These are phyloP conservation scores for Thalassophryne amazonica DNA, from an alignment of 2,797 vertebrate genomes.

Conservation along the genomic window DNA sequence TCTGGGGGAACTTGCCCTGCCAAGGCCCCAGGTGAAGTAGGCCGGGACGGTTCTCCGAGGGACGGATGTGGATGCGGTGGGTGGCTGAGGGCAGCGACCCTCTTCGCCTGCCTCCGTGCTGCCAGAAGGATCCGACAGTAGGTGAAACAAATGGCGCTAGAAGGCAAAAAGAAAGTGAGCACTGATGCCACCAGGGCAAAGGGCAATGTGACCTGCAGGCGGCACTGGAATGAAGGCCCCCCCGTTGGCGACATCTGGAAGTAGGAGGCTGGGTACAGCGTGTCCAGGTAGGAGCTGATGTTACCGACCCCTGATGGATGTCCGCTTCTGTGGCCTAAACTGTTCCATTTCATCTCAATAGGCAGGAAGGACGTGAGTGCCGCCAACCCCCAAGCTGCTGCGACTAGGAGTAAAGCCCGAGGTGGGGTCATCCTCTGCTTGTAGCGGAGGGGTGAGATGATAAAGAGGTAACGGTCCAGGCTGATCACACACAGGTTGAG, in stretches of 20 bases:
- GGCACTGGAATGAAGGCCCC: conserved; percentile 82
- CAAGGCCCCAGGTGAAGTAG: conserved; percentile 63
- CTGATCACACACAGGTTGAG: conserved; percentile 97
- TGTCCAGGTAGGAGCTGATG: conserved; percentile 51
- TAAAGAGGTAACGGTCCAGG: conserved; percentile 95
- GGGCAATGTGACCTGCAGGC: conserved; percentile 88
- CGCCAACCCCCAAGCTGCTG: conserved; percentile 89
- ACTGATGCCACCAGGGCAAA: conserved; percentile 92
- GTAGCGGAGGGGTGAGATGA: conserved; percentile 93
- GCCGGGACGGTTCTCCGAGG: conserved; percentile 69
- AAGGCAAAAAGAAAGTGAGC: conserved; percentile 95
- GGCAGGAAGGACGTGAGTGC: conserved; percentile 91
- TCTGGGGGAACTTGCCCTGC: conserved; percentile 55
- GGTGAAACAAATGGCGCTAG: conserved; percentile 94
- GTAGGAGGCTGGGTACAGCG: conserved; percentile 68
- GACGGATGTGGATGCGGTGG: conserved; percentile 76
- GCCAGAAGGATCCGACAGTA: conserved; percentile 94
- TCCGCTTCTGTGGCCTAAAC: conserved; percentile 69
- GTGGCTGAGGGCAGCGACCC: conserved; percentile 87
- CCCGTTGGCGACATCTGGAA: conserved; percentile 49
- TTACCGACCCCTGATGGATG: conserved; percentile 35
- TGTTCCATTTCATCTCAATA: conserved; percentile 95
- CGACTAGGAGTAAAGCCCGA: conserved; percentile 85
- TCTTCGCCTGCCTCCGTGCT: conserved; percentile 87
- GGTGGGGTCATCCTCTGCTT: conserved; percentile 92